Evolutionary conservation across 2,113 vertebrate genomes (phyloP).

Genomic region (Parus major): DNA sequence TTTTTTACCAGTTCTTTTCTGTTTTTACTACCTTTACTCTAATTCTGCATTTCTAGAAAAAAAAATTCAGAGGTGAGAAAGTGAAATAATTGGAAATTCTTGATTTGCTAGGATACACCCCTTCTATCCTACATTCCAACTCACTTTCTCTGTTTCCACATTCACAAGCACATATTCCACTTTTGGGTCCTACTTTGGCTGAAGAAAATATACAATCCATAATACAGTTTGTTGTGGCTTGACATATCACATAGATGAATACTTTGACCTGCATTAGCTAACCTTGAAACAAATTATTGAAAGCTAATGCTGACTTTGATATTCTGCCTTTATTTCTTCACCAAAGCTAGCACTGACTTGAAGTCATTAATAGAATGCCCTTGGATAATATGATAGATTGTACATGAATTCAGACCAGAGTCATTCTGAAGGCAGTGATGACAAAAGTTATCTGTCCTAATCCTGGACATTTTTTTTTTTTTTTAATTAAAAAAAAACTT

Average conservation of each 20-base stretch:
- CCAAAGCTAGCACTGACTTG: slow-evolving; percentile 45
- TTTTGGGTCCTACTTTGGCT: neutral
- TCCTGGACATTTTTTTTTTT: neutral
- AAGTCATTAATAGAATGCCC: slow-evolving; percentile 64
- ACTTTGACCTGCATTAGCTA: slow-evolving; percentile 63
- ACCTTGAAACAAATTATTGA: slow-evolving; percentile 61
- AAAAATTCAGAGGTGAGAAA: neutral
- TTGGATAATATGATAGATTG: slow-evolving; percentile 63
- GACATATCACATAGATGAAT: slow-evolving; percentile 61
- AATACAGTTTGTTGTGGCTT: slow-evolving; percentile 37
- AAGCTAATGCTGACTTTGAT: slow-evolving; percentile 69
- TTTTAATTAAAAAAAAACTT: neutral
- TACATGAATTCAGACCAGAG: slow-evolving; percentile 43
- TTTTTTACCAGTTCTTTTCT: neutral
- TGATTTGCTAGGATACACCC: neutral
- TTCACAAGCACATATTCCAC: neutral
- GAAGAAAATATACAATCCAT: neutral
- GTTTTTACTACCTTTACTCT: neutral
- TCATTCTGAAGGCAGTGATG: slow-evolving; percentile 24
- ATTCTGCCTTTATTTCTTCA: slow-evolving; percentile 48
- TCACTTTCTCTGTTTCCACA: neutral
- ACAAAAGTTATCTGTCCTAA: slow-evolving; percentile 49
- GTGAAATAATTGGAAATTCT: neutral
- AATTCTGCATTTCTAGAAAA: neutral
- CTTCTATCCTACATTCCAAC: neutral